A percentile compares a stretch with the other conserved stretches of the same genome.
Evolutionary conservation across 1,140 invertebrate genomes (phyloP).

Genomic region (Teleogryllus occipitalis): DNA sequence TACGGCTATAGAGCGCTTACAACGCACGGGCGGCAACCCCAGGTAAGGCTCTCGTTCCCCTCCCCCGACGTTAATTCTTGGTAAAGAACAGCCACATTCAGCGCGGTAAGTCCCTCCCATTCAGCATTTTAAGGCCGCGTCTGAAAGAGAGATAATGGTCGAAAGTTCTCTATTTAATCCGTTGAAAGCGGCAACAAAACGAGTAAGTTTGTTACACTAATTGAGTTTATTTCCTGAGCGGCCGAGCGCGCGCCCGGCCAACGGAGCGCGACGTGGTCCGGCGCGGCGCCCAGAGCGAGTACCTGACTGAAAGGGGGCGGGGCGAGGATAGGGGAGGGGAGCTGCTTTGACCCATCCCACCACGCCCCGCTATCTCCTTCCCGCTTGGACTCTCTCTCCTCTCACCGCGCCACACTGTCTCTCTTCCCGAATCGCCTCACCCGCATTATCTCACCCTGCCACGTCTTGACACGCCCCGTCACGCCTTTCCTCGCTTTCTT

Average conservation of each 20-base stretch:
- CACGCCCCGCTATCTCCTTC: no score
- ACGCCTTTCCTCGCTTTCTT: no score
- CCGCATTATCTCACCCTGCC: no score
- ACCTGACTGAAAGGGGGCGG: background rate
- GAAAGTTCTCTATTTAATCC: constrained; percentile 5
- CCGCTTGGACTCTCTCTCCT: no score
- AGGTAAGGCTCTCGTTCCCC: background rate
- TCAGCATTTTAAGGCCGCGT: background rate
- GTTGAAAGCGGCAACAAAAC: background rate
- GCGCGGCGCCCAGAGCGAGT: background rate
- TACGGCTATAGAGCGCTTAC: no score
- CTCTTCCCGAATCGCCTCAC: no score
- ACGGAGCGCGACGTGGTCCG: background rate
- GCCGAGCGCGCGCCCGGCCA: background rate
- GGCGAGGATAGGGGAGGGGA: no score
- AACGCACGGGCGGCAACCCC: background rate
- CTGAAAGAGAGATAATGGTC: background rate
- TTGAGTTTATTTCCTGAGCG: constrained; percentile 4
- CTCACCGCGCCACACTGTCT: no score
- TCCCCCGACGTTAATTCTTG: background rate
- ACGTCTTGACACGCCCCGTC: no score
- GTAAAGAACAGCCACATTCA: background rate
- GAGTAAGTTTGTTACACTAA: background rate
- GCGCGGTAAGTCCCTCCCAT: background rate
- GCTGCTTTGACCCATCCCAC: no score